Evolutionary conservation across 2,888 invertebrate species (phyloP), one percentile per base, ranked within the genome.

Genomic region (Ariolimax columbianus): DNA sequence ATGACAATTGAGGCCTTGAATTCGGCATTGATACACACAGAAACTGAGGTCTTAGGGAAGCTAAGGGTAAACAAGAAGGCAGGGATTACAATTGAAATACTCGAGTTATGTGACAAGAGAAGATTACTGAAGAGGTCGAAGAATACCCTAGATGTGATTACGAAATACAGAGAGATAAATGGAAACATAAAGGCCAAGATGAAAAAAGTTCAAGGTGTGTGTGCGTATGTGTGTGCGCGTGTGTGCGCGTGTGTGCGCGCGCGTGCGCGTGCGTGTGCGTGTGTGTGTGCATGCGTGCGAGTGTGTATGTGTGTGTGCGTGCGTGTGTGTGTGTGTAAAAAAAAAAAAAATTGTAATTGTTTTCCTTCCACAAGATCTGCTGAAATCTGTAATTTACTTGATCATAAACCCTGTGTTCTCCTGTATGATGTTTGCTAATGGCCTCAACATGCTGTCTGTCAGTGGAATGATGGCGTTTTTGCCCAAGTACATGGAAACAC

Each of bases 401-500:
- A 19, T 89, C 14, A 86, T 78, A 11, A 91, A 90, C 55, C 86
- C 88, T 0, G 88, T 91, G 17, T 92, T 89, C 77, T 87, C 89
- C 33, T 84, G 89, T 0, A 63, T 89, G n/a, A 78, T 88, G 9
- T 0, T 88, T 4, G 89, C 88, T 17, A 85, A 68, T 1, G 91
- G 91, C 72, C n/a, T 90, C 0, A 51, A 86, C 6, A 33, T 91
- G 79, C 89, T 91, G 40, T 78, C 86, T 0, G 86, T 91, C 14
- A 87, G 88, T 19, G 91, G 91, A 7, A 86, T 87, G 77, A 36
- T 91, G 17, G 84, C 90, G 0, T 92, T 91, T 77, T 77, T 86
- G 19, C 90, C 91, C 14, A 92, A 92, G 84, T 92, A 91, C 86
- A 59, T 92, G 23, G 92, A 92, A 83, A 89, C 90, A 11, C 91